phyloP scores from a whole-genome alignment of 1,140 invertebrate species.

The Drosophila micromelanica region DNA sequence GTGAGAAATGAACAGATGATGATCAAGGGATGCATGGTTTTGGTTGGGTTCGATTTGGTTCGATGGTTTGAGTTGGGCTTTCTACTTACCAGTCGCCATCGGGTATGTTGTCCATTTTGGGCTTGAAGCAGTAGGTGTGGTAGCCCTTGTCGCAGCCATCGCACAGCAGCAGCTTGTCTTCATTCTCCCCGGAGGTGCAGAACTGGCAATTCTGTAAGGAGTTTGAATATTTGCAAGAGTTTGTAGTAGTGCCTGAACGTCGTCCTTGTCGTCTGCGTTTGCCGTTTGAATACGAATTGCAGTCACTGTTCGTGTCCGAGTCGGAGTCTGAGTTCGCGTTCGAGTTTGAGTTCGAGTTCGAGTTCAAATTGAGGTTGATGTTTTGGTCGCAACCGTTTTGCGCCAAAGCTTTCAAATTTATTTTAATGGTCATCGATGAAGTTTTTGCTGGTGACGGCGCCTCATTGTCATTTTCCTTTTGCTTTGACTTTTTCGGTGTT shows the following conservation, averaged over 20 bases:
- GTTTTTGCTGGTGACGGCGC: not conserved
- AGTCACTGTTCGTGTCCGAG: conserved; percentile 28
- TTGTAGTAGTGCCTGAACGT: conserved; percentile 74
- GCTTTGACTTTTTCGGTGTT: conserved; percentile 37
- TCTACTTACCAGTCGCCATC: conserved; percentile 96
- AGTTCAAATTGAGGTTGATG: not conserved
- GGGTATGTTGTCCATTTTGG: conserved; percentile 97
- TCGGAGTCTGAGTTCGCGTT: conserved; percentile 8
- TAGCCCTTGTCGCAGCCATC: conserved; percentile 99
- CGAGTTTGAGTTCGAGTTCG: conserved; percentile 9
- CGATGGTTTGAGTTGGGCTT: not conserved
- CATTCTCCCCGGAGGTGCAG: conserved; percentile 97
- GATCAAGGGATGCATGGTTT: not conserved
- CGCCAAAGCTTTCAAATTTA: conserved; percentile 62
- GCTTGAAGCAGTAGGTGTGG: conserved; percentile 99
- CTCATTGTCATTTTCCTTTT: conserved; percentile 16
- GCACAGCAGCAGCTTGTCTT: conserved; percentile 96
- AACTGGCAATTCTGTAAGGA: conserved; percentile 97
- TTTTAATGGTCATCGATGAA: conserved; percentile 58
- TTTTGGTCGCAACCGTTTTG: conserved; percentile 19
- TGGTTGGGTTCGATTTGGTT: conserved; percentile 14
- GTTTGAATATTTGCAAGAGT: conserved; percentile 82
- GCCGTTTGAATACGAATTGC: conserved; percentile 40
- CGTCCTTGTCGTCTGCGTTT: conserved; percentile 56
- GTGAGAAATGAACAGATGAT: not conserved